Base-by-base conservation (phyloP, 64 coral and sea anemone species). In the Pocillopora damicornis region DNA sequence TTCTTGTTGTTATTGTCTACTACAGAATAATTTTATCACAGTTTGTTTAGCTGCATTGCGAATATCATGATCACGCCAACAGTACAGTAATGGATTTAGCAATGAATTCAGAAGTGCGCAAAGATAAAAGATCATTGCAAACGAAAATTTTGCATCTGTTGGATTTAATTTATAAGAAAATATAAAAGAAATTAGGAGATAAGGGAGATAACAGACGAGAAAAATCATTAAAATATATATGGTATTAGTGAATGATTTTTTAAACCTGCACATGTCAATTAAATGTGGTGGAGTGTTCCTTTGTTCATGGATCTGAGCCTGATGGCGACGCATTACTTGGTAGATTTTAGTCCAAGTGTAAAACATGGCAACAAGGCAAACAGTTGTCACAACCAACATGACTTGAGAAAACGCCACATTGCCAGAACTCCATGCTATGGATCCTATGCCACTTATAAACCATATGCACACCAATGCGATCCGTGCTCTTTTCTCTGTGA, bases 51-150 rank as follows among this genome's bases (percentile, higher is more conserved):
- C 66, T n/a, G 66, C 66, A n/a, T 8, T 23, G 18, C 66, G 66
- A 9, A 69, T 69, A 23, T n/a, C 20, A n/a, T 23, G 22, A 69
- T 69, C 20, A 18, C 61, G 79, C 79, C 79, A 82, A 16, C 79
- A 82, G 61, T 82, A 82, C 11, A 82, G 45, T 15, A 82, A 23
- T 42, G 79, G 79, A 38, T 82, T 82, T 15, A 82, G 18, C 15
- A 15, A 63, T 63, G 79, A 82, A 42, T 82, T 82, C 6, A 66
- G 5, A 14, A 82, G 30, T 1, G 62, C 1, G 6, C 62, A 13
- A 17, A 60, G 62, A 15, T 62, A 14, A 60, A 23, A 15, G 59
- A 80, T 35, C 23, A 23, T 35, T 25, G 42, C 23, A 61, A 34
- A 42, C 16, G 26, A 35, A 61, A 22, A 65, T 35, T 18, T 65